phyloP scores from a whole-genome alignment of 2,888 invertebrate species.

The Agriopis leucophaearia region DNA sequence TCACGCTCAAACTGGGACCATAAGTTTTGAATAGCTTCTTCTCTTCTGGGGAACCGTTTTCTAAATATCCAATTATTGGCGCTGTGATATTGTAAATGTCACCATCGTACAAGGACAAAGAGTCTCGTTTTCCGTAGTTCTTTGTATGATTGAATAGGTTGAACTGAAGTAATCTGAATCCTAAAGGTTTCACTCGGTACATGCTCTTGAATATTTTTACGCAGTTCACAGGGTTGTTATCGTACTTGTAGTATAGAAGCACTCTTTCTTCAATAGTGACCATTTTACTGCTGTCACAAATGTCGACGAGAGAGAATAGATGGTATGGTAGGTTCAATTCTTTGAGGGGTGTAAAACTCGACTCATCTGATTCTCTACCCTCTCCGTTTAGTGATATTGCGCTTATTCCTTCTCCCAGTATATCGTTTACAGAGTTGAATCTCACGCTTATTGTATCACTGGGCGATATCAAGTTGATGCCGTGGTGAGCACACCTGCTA shows the following conservation, averaged over 20 bases:
- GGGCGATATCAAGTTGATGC: conserved; percentile 96
- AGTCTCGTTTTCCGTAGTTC: conserved; percentile 93
- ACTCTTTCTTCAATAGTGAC: conserved; percentile 96
- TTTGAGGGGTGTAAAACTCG: conserved; percentile 95
- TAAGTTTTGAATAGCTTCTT: conserved; percentile 91
- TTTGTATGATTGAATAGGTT: conserved; percentile 96
- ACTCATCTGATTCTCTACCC: conserved; percentile 94
- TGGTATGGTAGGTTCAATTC: conserved; percentile 95
- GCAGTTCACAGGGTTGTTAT: conserved; percentile 98
- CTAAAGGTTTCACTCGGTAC: conserved; percentile 94
- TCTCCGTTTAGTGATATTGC: conserved; percentile 97
- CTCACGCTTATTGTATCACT: conserved; percentile 92
- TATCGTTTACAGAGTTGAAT: conserved; percentile 91
- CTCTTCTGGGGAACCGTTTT: conserved; percentile 90
- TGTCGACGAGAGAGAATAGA: conserved; percentile 97
- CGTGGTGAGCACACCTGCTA: conserved; percentile 94
- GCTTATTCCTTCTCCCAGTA: conserved; percentile 96
- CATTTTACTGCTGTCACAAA: conserved; percentile 98
- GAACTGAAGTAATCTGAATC: conserved; percentile 95
- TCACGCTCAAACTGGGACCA: conserved; percentile 94
- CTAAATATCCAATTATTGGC: conserved; percentile 89
- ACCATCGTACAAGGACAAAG: conserved; percentile 95
- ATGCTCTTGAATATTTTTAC: conserved; percentile 98
- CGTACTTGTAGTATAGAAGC: conserved; percentile 98
- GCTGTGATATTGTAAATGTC: conserved; percentile 95